Evolutionary conservation across 2,888 invertebrate genomes (phyloP).

Genomic region (Phlogophora meticulosa): DNA sequence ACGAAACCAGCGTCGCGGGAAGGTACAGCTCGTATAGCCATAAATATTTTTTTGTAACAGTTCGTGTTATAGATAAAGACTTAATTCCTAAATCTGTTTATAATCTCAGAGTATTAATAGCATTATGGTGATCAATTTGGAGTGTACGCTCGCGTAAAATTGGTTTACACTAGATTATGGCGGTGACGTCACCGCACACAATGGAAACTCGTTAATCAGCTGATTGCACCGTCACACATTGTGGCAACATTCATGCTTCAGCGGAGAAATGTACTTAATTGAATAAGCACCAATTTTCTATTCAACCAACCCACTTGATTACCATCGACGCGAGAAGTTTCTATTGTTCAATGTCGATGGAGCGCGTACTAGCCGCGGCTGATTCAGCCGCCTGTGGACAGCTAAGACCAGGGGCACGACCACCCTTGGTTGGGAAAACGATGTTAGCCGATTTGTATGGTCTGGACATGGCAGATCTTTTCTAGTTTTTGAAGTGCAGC

Average conservation of each 20-base stretch:
- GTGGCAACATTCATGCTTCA: slow-evolving; percentile 25
- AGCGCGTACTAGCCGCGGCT: too few relatives aligned
- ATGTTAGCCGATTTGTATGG: too few relatives aligned
- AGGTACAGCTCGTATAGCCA: slow-evolving; percentile 9
- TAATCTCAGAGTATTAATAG: slow-evolving; percentile 43
- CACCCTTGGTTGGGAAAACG: too few relatives aligned
- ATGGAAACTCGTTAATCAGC: slow-evolving; percentile 44
- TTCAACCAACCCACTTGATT: not conserved
- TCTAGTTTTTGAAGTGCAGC: not conserved
- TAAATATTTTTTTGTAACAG: slow-evolving; percentile 18
- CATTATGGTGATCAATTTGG: slow-evolving; percentile 32
- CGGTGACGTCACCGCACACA: slow-evolving; percentile 42
- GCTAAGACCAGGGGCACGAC: too few relatives aligned
- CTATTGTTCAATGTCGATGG: not conserved
- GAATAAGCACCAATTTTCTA: slow-evolving; percentile 1
- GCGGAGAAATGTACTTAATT: slow-evolving; percentile 4
- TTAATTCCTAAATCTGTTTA: slow-evolving; percentile 42
- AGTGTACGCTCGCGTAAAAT: slow-evolving; percentile 35
- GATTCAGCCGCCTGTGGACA: too few relatives aligned
- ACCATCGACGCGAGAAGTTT: too few relatives aligned
- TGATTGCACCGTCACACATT: slow-evolving; percentile 15
- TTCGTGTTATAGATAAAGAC: slow-evolving; percentile 22
- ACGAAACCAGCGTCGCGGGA: not conserved
- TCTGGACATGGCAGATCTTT: too few relatives aligned
- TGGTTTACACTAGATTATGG: slow-evolving; percentile 26